Evolutionary conservation across 30 jellyfish, hydroid and myxozoan genomes (phyloP).

Genomic region (Turritopsis dohrnii): DNA sequence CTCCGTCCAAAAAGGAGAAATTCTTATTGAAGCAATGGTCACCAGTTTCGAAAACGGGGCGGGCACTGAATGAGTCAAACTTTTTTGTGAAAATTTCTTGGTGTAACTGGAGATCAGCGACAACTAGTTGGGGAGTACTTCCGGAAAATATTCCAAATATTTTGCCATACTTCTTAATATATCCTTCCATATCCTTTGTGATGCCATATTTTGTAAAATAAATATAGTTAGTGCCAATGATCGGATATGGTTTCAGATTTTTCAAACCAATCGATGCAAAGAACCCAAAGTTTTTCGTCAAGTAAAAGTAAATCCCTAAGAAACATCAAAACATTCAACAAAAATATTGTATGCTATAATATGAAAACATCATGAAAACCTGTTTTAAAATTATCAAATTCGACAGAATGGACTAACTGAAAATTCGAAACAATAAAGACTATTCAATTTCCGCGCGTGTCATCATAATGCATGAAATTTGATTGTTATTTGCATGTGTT

Average conservation of each 20-base stretch:
- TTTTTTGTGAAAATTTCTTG: neutral
- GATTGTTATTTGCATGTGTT: too few relatives aligned
- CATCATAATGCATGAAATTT: too few relatives aligned
- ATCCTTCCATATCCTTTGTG: neutral
- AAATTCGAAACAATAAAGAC: too few relatives aligned
- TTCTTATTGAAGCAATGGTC: neutral
- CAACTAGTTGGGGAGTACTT: neutral
- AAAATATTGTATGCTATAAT: too few relatives aligned
- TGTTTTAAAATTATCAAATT: too few relatives aligned
- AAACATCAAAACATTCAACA: too few relatives aligned
- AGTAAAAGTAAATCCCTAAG: neutral
- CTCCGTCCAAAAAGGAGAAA: neutral
- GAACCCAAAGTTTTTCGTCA: neutral
- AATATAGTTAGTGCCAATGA: neutral
- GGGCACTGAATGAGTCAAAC: neutral
- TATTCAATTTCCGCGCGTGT: too few relatives aligned
- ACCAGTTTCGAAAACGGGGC: neutral
- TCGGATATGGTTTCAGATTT: neutral
- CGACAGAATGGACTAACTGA: too few relatives aligned
- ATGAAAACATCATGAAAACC: too few relatives aligned
- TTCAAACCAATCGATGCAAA: neutral
- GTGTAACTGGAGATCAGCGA: neutral
- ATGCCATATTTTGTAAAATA: neutral
- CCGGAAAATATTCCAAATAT: neutral
- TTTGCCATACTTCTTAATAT: neutral